Evolutionary conservation across 2,113 vertebrate species (phyloP).

Genomic region (Talpa occidentalis): DNA sequence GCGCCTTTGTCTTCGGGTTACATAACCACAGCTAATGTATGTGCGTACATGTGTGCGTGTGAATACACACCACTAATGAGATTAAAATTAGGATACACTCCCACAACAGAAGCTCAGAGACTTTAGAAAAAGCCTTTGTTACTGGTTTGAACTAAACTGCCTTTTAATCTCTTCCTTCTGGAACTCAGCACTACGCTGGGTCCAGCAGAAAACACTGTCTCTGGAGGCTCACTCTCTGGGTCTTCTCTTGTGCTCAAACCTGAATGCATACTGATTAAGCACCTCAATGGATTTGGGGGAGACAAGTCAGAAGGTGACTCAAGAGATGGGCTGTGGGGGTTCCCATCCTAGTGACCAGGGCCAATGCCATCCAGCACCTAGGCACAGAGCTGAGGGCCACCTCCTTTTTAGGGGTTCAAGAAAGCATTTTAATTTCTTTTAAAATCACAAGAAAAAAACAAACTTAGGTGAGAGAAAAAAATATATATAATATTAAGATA

Average conservation of each 20-base stretch:
- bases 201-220: not conserved
- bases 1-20: conserved; percentile 57
- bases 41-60: not conserved
- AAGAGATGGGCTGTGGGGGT: not conserved
- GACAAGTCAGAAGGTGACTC: not conserved
- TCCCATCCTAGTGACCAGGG: not conserved
- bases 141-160: conserved; percentile 10
- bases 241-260: not conserved
- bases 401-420: not conserved
- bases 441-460: not conserved
- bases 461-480: not conserved
- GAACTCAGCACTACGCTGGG: not conserved
- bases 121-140: conserved; percentile 41
- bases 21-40: conserved; percentile 38
- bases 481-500: not conserved
- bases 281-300: not conserved
- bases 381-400: fast-evolving
- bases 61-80: conserved; percentile 56
- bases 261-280: not conserved
- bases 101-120: conserved; percentile 51
- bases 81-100: conserved; percentile 64
- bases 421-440: conserved; percentile 3
- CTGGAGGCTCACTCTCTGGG: not conserved
- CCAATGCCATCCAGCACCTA: not conserved
- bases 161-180: conserved; percentile 26